phyloP scores from a whole-genome alignment of 1,140 invertebrate species.

The Atopsyche davidsoni region DNA sequence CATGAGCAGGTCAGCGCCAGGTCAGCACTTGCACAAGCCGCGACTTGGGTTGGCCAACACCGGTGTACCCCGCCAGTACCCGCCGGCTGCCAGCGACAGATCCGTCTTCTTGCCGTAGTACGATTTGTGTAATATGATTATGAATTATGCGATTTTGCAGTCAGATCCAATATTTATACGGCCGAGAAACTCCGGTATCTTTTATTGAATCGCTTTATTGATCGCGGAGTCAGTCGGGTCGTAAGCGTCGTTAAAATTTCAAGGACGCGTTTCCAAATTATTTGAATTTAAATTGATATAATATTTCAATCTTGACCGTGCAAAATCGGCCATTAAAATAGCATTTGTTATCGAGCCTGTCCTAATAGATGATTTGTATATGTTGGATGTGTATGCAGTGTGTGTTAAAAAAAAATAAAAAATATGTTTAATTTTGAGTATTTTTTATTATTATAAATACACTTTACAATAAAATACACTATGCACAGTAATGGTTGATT shows the following conservation, averaged over 20 bases:
- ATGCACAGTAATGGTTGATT: not conserved
- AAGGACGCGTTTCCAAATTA: not conserved
- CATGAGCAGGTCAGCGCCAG: too few species aligned
- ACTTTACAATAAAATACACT: not conserved
- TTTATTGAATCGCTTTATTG: not conserved
- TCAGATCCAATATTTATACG: too few species aligned
- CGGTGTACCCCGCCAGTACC: too few species aligned
- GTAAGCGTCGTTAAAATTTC: not conserved
- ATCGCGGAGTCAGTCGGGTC: not conserved
- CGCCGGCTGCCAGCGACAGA: too few species aligned
- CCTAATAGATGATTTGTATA: not conserved
- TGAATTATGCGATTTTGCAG: too few species aligned
- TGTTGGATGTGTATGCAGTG: not conserved
- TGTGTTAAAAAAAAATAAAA: not conserved
- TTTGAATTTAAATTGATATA: not conserved
- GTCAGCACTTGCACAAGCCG: too few species aligned
- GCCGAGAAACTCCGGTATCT: not conserved
- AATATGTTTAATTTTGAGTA: not conserved
- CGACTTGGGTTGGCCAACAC: too few species aligned
- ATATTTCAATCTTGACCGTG: not conserved
- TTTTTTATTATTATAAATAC: conserved; percentile 9
- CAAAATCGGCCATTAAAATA: not conserved
- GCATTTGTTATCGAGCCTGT: too few species aligned
- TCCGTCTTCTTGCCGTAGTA: too few species aligned
- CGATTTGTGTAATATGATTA: too few species aligned